Conservation (phyloP, 2,888 invertebrate species). For the Agonopterix subpropinquella region DNA sequence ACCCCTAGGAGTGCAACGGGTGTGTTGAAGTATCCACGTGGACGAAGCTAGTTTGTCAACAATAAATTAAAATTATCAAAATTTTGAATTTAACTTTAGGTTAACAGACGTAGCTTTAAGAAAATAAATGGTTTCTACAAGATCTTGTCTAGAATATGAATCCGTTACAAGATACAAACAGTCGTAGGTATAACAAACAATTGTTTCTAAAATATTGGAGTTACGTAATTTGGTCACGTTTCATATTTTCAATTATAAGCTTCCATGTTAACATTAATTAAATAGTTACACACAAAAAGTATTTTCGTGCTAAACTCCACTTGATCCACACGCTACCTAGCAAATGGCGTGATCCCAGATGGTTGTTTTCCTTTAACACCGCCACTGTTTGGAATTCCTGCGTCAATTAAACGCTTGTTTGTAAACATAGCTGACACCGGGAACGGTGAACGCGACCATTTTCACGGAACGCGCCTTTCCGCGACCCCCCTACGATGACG, state of each 20-base stretch:
- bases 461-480: slow-evolving; percentile 48
- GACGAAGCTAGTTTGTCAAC: no score
- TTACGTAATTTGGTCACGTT: no score
- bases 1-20: no score
- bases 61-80: no score
- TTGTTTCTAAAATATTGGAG: not conserved
- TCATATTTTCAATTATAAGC: no score
- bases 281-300: slow-evolving; percentile 12
- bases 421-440: slow-evolving; percentile 53
- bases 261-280: slow-evolving; percentile 1
- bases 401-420: slow-evolving; percentile 65
- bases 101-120: no score
- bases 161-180: no score
- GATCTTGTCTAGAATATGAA: no score
- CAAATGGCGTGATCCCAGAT: slow-evolving; percentile 26
- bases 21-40: no score
- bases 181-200: no score
- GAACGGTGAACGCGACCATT: slow-evolving; percentile 33
- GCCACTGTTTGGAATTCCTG: slow-evolving; percentile 59
- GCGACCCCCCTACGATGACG: slow-evolving; percentile 25
- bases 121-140: no score
- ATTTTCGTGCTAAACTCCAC: slow-evolving; percentile 22
- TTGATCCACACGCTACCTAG: slow-evolving; percentile 17
- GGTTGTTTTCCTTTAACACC: slow-evolving; percentile 51
- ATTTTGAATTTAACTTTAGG: no score